phyloP scores from a whole-genome alignment of 2,888 invertebrate species.

The Caenorhabditis doughertyi region DNA sequence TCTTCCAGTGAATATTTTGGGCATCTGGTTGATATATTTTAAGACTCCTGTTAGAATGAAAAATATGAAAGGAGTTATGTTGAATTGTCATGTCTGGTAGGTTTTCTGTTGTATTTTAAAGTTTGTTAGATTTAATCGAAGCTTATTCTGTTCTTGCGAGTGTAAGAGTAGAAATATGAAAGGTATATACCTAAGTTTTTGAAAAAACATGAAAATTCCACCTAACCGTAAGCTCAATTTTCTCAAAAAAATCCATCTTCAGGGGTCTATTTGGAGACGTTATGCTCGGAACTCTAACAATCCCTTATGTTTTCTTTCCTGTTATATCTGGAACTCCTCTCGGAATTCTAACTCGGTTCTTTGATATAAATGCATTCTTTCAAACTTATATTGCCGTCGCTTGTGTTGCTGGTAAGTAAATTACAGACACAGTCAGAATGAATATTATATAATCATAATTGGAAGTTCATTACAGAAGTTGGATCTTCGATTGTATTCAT shows the following conservation, averaged over 20 bases:
- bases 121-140: not conserved
- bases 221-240: too few species aligned
- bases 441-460: not conserved
- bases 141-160: not conserved
- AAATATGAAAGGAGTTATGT: slow-evolving; percentile 55
- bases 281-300: slow-evolving; percentile 55
- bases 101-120: not conserved
- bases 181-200: too few species aligned
- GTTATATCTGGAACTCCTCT: slow-evolving; percentile 46
- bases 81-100: slow-evolving; percentile 51
- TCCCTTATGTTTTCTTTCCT: slow-evolving; percentile 57
- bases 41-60: slow-evolving; percentile 55
- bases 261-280: slow-evolving; percentile 46
- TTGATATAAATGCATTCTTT: slow-evolving; percentile 49
- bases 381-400: slow-evolving; percentile 55
- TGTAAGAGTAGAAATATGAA: too few species aligned
- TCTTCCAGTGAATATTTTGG: slow-evolving; percentile 48
- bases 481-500: slow-evolving; percentile 56
- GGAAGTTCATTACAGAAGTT: slow-evolving; percentile 38
- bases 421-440: slow-evolving; percentile 2
- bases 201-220: too few species aligned
- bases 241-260: not conserved
- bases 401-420: slow-evolving; percentile 45
- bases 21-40: slow-evolving; percentile 40
- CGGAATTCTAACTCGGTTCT: slow-evolving; percentile 39